Conservation (phyloP, 2,113 vertebrate species). For the Xenopus borealis region DNA sequence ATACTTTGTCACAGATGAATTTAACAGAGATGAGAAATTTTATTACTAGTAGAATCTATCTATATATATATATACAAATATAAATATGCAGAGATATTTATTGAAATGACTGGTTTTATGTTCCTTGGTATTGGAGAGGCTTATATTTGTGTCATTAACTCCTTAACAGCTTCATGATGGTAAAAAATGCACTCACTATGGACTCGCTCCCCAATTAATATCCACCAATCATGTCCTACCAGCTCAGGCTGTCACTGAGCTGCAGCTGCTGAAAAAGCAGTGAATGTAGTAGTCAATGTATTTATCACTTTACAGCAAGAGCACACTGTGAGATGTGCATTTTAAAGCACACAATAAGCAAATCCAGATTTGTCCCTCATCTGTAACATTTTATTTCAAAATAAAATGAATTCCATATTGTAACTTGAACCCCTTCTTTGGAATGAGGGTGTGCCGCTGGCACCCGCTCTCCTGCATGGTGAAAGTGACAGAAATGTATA, state of each 20-base stretch:
- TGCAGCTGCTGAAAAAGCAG: not conserved
- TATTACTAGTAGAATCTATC: conserved; percentile 70
- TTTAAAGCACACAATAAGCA: not conserved
- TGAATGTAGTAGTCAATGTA: not conserved
- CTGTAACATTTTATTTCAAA: too few relatives aligned
- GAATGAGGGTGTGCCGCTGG: too few relatives aligned
- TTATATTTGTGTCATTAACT: conserved; percentile 67
- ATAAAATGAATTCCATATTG: too few relatives aligned
- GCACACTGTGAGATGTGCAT: too few relatives aligned
- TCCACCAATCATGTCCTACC: not conserved
- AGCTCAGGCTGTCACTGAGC: not conserved
- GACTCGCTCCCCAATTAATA: not conserved
- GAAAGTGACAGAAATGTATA: too few relatives aligned
- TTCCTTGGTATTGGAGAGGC: conserved; percentile 50
- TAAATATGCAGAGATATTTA: conserved; percentile 80
- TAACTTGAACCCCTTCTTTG: too few relatives aligned
- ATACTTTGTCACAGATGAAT: conserved; percentile 72
- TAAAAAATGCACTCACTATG: conserved; percentile 1
- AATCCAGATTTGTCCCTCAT: not conserved
- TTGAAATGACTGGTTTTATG: conserved; percentile 49
- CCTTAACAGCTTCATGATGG: conserved; percentile 1
- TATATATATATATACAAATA: conserved; percentile 57
- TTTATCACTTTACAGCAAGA: not conserved
- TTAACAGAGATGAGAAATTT: conserved; percentile 60
- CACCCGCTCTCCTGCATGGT: too few relatives aligned